Evolutionary conservation across 2,888 invertebrate genomes (phyloP), one percentile per base, ranked within the genome.

Genomic region (Argyresthia albistria): DNA sequence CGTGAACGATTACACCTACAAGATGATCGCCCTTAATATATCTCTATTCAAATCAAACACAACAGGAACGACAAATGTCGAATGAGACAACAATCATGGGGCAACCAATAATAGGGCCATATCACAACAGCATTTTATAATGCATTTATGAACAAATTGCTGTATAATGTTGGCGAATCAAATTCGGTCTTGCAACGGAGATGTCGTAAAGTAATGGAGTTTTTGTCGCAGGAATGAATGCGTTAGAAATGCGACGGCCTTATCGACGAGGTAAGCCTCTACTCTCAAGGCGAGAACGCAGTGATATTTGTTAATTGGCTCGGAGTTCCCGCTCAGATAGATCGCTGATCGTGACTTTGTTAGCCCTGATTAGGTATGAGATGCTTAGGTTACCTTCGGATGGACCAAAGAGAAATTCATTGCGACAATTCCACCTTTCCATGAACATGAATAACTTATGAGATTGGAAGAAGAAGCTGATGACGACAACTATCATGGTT

Each of bases 201-300:
- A 43, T 43, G 45, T 3, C 45, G 11, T 12, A 45, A 12, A 45
- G 45, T 15, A 45, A 45, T 14, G 45, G 15, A 45, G 15, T 10
- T 46, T 25, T 12, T 25, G 46, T 35, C 4, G 46, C 35, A 2
- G 15, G 14, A 45, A 2, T 14, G 57, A 2, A 25, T 66, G 69
- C 67, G 75, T 82, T 80, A 80, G 80, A 80, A 76, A 81, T 77
- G 75, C 67, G 66, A 60, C 67, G 78, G 75, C 84, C 83, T 83
- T 80, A 77, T 71, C 66, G 60, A 65, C 63, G 66, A 64, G 69
- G 58, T 64, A 60, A 60, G 66, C 80, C 80, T 82, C 78, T 69
- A 84, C 79, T 64, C 70, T 70, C 81, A 81, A 82, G 82, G 81
- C 66, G 61, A 80, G 66, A 71, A 70, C 67, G 65, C 70, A 60